Conservation (phyloP, 2,797 vertebrate genomes). For the Siniperca scherzeri region DNA sequence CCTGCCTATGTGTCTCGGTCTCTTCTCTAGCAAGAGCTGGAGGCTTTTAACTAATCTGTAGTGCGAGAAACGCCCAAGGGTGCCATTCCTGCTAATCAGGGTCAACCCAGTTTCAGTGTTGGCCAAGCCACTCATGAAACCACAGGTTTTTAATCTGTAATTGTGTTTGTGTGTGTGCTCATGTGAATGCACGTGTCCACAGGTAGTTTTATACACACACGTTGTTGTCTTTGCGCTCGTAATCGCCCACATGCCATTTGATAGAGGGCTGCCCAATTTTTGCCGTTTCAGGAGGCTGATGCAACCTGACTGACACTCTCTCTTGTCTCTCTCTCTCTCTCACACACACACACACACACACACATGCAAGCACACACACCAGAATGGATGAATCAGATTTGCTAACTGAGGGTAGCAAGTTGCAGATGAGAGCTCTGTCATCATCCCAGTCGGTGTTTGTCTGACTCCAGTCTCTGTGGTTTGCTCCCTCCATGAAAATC, state of each 20-base stretch:
- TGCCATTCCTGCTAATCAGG: slow-evolving; percentile 68
- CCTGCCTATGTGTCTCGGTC: not conserved
- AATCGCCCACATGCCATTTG: slow-evolving; percentile 4
- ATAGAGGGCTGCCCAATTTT: slow-evolving; percentile 28
- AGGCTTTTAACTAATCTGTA: slow-evolving; percentile 60
- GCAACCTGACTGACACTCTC: slow-evolving; percentile 65
- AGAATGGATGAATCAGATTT: slow-evolving; percentile 63
- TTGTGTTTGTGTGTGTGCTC: slow-evolving; percentile 34
- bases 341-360: slow-evolving; percentile 7
- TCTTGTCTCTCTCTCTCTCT: not conserved
- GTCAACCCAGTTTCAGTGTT: slow-evolving; percentile 65
- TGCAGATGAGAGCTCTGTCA: slow-evolving; percentile 61
- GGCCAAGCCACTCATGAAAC: slow-evolving; percentile 38
- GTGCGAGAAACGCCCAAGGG: slow-evolving; percentile 67
- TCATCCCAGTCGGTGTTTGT: slow-evolving; percentile 56
- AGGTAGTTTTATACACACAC: slow-evolving; percentile 16
- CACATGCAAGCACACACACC: slow-evolving; percentile 13
- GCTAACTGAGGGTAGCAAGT: slow-evolving; percentile 47
- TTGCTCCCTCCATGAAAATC: slow-evolving; percentile 47
- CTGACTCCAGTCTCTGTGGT: slow-evolving; percentile 53
- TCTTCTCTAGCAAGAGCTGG: slow-evolving; percentile 11
- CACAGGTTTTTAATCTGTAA: slow-evolving; percentile 39
- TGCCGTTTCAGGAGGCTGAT: slow-evolving; percentile 65
- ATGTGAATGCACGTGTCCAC: not conserved
- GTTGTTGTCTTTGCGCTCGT: slow-evolving; percentile 19